phyloP scores from a whole-genome alignment of 2,113 vertebrate genomes.

The Peromyscus maniculatus region DNA sequence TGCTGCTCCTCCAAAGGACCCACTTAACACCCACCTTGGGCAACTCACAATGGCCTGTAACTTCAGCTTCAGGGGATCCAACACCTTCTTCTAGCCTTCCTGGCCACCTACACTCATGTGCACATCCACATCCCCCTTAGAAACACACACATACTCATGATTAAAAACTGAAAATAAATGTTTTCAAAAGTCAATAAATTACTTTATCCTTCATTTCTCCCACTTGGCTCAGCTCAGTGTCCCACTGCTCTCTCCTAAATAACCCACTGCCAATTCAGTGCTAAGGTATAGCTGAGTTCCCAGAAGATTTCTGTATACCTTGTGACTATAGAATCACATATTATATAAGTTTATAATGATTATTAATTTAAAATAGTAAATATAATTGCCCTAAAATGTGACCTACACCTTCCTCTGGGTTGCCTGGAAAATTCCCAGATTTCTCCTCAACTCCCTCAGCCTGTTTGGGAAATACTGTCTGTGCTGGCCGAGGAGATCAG shows the following conservation, averaged over 20 bases:
- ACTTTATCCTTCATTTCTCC: slow-evolving; percentile 73
- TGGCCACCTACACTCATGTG: neutral
- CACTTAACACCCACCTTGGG: neutral
- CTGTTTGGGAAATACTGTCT: slow-evolving; percentile 49
- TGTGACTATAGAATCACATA: slow-evolving; percentile 51
- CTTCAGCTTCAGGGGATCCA: neutral
- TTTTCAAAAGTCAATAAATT: slow-evolving; percentile 58
- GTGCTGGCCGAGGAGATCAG: slow-evolving; percentile 31
- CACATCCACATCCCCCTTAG: neutral
- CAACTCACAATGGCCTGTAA: neutral
- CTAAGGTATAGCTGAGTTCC: slow-evolving; percentile 51
- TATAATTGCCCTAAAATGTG: slow-evolving; percentile 60
- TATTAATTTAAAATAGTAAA: slow-evolving; percentile 75
- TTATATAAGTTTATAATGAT: slow-evolving; percentile 60
- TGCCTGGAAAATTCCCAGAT: slow-evolving; percentile 70
- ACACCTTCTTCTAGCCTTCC: neutral
- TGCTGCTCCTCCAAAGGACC: neutral
- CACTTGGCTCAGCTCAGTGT: slow-evolving; percentile 40
- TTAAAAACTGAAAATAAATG: neutral
- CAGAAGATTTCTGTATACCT: slow-evolving; percentile 36
- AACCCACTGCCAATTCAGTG: neutral
- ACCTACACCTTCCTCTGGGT: slow-evolving; percentile 54
- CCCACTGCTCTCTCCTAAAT: slow-evolving; percentile 29
- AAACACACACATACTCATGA: neutral
- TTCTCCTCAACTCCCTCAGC: slow-evolving; percentile 49